Evolutionary conservation across 2,797 vertebrate species (phyloP).

Genomic region (Helarctos malayanus): DNA sequence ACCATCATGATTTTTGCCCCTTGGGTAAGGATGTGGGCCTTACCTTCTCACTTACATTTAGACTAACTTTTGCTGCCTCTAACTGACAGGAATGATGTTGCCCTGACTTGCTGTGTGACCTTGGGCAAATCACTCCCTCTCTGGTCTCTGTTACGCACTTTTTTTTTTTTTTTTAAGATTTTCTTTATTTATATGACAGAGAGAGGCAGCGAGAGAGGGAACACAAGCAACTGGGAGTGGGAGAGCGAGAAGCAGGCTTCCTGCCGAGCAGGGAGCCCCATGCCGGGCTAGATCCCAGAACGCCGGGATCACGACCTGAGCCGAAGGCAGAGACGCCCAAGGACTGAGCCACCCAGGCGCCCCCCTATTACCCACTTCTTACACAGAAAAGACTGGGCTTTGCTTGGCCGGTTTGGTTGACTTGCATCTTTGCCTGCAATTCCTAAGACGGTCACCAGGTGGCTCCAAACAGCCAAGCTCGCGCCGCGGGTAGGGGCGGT

Average conservation of each 20-base stretch:
- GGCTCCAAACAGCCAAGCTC: neutral
- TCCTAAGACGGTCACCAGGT: neutral
- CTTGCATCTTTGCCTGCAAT: neutral
- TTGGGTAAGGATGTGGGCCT: neutral
- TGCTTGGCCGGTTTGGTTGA: rapidly evolving
- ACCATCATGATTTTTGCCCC: too few relatives aligned
- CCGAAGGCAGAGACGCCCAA: too few relatives aligned
- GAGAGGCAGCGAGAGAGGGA: too few relatives aligned
- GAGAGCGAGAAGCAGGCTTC: too few relatives aligned
- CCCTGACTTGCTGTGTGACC: neutral
- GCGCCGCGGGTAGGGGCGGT: too few relatives aligned
- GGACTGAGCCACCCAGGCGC: too few relatives aligned
- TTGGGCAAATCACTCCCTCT: neutral
- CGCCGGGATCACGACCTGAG: too few relatives aligned
- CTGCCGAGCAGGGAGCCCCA: too few relatives aligned
- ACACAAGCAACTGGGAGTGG: too few relatives aligned
- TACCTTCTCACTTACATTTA: neutral
- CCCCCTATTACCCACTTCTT: neutral
- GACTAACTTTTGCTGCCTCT: neutral
- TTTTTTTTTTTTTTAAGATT: too few relatives aligned
- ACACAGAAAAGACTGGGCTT: neutral
- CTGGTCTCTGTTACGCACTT: neutral
- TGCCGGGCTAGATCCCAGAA: too few relatives aligned
- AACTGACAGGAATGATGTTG: neutral
- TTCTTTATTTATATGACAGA: too few relatives aligned